These are phyloP conservation scores for Apogon talboti DNA, from an alignment of 2,797 vertebrate species.

Conservation along the genomic window DNA sequence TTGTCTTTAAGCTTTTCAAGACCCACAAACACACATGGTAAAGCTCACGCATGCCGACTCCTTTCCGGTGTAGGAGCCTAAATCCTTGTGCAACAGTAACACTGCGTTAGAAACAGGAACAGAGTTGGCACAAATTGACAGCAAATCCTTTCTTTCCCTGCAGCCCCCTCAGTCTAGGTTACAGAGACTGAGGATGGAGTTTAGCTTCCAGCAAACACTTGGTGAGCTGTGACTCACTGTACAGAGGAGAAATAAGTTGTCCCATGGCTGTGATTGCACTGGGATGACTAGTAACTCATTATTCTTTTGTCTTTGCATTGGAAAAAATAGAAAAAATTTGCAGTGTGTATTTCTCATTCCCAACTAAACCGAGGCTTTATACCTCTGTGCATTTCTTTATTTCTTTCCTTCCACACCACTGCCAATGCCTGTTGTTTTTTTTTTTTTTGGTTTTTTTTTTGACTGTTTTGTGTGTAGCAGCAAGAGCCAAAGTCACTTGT, in stretches of 20 bases:
- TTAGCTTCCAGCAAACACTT: conserved; percentile 35
- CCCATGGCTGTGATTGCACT: conserved; percentile 18
- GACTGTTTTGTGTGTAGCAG: conserved; percentile 73
- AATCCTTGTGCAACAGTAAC: conserved; percentile 76
- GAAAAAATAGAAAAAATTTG: conserved; percentile 33
- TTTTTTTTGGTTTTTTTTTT: conserved; percentile 44
- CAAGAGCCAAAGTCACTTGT: conserved; percentile 88
- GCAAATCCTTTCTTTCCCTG: conserved; percentile 67
- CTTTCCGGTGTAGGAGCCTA: conserved; percentile 69
- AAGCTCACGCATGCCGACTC: conserved; percentile 68
- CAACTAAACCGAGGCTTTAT: conserved; percentile 63
- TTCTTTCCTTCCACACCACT: conserved; percentile 54
- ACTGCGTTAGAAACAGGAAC: conserved; percentile 68
- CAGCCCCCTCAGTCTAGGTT: conserved; percentile 51
- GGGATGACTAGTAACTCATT: conserved; percentile 52
- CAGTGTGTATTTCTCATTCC: conserved; percentile 40
- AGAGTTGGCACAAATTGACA: conserved; percentile 70
- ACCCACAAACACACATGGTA: conserved; percentile 57
- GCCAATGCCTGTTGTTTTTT: conserved; percentile 48
- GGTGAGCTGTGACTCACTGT: conserved; percentile 35
- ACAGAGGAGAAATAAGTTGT: conserved; percentile 38
- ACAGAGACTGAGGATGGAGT: conserved; percentile 52
- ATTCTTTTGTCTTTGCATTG: conserved; percentile 28
- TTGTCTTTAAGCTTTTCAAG: conserved; percentile 41
- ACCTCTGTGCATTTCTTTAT: conserved; percentile 61